Conservation (phyloP, 2,113 vertebrate species). For the Myiagra hebetior region DNA sequence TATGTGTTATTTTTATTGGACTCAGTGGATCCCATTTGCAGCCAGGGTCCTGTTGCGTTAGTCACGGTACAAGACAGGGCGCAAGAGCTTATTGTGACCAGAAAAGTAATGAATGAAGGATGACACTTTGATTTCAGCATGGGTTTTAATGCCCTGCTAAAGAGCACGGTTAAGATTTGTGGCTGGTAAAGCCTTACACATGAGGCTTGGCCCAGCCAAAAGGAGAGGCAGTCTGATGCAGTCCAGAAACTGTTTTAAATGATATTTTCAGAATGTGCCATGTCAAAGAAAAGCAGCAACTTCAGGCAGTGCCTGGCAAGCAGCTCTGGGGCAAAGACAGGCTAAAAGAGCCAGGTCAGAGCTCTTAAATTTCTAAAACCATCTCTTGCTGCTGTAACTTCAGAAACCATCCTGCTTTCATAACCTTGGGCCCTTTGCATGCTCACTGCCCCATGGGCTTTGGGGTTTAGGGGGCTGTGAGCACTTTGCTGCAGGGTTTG, state of each 20-base stretch:
- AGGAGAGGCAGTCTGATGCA: background rate
- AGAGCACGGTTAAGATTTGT: background rate
- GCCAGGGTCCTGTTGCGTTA: background rate
- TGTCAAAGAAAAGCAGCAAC: background rate
- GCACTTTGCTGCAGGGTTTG: background rate
- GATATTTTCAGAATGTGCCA: background rate
- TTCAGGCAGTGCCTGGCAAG: background rate
- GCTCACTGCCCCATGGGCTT: background rate
- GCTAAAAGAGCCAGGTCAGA: background rate
- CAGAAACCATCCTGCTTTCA: background rate
- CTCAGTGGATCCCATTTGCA: background rate
- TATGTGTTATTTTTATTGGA: background rate
- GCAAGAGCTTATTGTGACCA: background rate
- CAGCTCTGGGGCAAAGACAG: background rate
- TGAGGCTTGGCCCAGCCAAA: background rate
- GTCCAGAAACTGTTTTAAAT: background rate
- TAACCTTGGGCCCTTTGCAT: rapidly evolving
- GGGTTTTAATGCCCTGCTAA: background rate
- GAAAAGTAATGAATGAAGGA: background rate
- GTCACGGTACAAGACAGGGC: background rate
- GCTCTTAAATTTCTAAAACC: background rate
- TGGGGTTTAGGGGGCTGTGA: background rate
- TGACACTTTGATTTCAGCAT: background rate
- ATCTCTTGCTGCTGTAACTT: background rate
- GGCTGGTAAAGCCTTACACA: background rate